Evolutionary conservation across 2,888 invertebrate species (phyloP), one percentile per base, ranked within the genome.

Genomic region (Meteorus cinctellus): DNA sequence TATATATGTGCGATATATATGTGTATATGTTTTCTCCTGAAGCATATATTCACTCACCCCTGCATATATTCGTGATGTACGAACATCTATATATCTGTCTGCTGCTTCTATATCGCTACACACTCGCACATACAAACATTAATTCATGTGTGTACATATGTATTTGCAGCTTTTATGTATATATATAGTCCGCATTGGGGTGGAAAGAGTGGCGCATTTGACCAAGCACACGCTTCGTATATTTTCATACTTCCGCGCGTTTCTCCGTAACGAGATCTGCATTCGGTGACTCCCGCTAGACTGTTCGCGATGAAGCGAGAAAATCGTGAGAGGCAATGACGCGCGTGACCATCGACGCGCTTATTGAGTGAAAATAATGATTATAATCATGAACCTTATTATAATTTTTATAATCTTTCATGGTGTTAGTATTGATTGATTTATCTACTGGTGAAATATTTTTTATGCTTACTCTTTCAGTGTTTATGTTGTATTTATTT

Each of bases 221-320:
- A 78, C 75, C 77, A 75, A 72, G 71, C 74, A 77, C 48, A 48
- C 74, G 78, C 75, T 80, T 78, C 78, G 77, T 74, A 78, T 80
- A 80, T 78, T 80, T 78, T 80, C 77, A 77, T 78, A 80, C 79
- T 78, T 72, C 69, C 77, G 74, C 74, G 77, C 78, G 75, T 78
- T 78, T 77, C 72, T 72, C 73, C 67, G 77, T 80, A 77, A 78
- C 78, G 74, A 80, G 79, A 80, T 78, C 75, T 77, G 75, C 77
- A 45, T 72, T 71, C 62, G 74, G 74, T 80, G 79, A 80, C 77
- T 78, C 79, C 62, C 73, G 73, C 73, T 73, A 71, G 78, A 72
- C 75, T 74, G 55, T 51, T 55, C 69, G 48, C 69, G 55, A 55
- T 55, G 55, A 69, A 69, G 69, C 48, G 36, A 66, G 69, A 70